Evolutionary conservation across 2,113 vertebrate genomes (phyloP).

Genomic region (Campylomormyrus numenius): DNA sequence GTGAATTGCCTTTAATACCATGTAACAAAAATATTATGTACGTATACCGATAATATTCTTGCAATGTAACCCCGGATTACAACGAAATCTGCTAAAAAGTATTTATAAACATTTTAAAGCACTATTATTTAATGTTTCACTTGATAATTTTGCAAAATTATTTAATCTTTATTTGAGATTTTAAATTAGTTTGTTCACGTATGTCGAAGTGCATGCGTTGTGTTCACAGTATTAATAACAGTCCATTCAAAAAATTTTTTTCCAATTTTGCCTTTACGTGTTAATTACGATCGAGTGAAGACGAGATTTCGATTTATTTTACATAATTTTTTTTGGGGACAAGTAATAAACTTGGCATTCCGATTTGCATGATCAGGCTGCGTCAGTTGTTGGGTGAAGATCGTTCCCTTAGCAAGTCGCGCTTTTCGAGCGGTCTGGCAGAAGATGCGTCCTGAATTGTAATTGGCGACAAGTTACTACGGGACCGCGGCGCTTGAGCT

Average conservation of each 20-base stretch:
- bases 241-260: not conserved
- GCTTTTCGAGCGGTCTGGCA: slow-evolving; percentile 39
- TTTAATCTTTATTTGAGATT: not conserved
- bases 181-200: not conserved
- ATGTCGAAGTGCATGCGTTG: not conserved
- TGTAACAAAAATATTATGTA: not conserved
- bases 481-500: slow-evolving; percentile 53
- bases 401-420: not conserved
- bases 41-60: not conserved
- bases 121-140: not conserved
- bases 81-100: not conserved
- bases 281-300: not conserved
- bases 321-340: not conserved
- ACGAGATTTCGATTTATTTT: not conserved
- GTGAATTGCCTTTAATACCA: not conserved
- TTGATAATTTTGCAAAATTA: not conserved
- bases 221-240: not conserved
- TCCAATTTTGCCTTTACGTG: not conserved
- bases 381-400: not conserved
- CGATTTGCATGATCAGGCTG: not conserved
- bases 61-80: not conserved
- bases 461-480: slow-evolving; percentile 34
- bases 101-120: not conserved
- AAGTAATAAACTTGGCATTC: not conserved
- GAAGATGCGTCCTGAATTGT: slow-evolving; percentile 52